phyloP scores from a whole-genome alignment of 2,888 invertebrate genomes.

The Zygaena filipendulae region DNA sequence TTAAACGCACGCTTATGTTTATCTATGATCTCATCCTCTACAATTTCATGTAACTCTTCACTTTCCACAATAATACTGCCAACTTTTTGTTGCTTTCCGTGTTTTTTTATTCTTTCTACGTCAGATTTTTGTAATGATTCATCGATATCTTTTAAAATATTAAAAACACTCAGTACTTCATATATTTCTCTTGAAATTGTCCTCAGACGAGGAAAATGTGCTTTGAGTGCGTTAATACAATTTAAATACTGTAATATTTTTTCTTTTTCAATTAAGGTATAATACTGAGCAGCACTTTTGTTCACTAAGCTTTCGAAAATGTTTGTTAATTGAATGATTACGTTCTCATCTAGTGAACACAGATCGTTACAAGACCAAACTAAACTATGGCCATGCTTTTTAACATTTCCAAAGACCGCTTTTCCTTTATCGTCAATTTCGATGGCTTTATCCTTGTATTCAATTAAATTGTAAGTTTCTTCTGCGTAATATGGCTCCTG shows the following conservation, averaged over 20 bases:
- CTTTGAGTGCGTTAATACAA: constrained; percentile 8
- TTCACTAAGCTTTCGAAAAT: too few species aligned
- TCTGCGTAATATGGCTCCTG: too few species aligned
- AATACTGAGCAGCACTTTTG: too few species aligned
- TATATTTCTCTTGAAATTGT: constrained; percentile 12
- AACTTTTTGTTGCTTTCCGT: constrained; percentile 8
- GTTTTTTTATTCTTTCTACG: constrained; percentile 6
- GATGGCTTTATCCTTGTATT: too few species aligned
- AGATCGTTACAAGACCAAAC: too few species aligned
- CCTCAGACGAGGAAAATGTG: constrained; percentile 11
- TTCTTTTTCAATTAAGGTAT: too few species aligned
- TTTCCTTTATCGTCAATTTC: too few species aligned
- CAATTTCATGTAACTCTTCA: constrained; percentile 9
- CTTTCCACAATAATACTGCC: constrained; percentile 6
- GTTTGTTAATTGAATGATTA: too few species aligned
- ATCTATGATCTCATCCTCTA: constrained; percentile 10
- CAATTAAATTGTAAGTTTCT: too few species aligned
- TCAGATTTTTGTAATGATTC: constrained; percentile 6
- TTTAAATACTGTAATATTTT: constrained; percentile 2
- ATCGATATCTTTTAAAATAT: constrained; percentile 11
- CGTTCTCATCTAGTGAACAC: too few species aligned
- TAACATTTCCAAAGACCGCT: too few species aligned
- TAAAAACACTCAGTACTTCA: constrained; percentile 9
- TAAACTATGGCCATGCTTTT: too few species aligned
- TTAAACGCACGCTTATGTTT: constrained; percentile 8